A percentile compares a stretch with the other conserved stretches of the same genome.
These are phyloP conservation scores for Athalia cordata DNA, from an alignment of 2,888 invertebrate species.

Conservation along the genomic window DNA sequence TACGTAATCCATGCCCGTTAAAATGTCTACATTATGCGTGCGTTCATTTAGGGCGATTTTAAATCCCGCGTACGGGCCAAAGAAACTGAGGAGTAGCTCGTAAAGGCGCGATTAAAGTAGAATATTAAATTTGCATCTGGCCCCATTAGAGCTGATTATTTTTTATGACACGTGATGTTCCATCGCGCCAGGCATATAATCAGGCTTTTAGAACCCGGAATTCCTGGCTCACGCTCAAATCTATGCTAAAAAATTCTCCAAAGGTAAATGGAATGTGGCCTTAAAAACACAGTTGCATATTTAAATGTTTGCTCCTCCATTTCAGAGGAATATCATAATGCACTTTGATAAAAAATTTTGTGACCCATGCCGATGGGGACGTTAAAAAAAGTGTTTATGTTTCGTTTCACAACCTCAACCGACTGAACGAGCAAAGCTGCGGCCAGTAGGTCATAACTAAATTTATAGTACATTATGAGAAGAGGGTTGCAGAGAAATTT, in stretches of 20 bases:
- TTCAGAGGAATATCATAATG: no score
- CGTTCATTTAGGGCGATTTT: no score
- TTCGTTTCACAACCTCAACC: no score
- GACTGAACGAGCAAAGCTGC: no score
- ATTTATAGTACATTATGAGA: background rate
- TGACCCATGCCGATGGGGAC: no score
- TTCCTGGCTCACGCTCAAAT: background rate
- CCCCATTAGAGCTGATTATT: conserved; percentile 9
- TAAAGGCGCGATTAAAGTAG: background rate
- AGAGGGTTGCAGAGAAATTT: background rate
- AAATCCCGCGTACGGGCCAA: no score
- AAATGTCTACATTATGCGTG: no score
- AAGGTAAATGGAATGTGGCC: background rate
- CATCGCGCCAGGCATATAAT: background rate
- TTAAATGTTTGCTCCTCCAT: no score
- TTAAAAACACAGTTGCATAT: no score
- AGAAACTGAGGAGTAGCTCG: background rate
- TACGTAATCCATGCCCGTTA: no score
- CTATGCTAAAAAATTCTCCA: background rate
- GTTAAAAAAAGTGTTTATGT: no score
- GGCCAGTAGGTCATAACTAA: background rate
- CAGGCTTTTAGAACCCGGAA: background rate
- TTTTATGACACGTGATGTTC: conserved; percentile 7
- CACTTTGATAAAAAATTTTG: no score
- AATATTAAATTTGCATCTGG: conserved; percentile 11